Evolutionary conservation across 2,797 vertebrate genomes (phyloP), one percentile per base, ranked within the genome.

Genomic region (Gila robusta): DNA sequence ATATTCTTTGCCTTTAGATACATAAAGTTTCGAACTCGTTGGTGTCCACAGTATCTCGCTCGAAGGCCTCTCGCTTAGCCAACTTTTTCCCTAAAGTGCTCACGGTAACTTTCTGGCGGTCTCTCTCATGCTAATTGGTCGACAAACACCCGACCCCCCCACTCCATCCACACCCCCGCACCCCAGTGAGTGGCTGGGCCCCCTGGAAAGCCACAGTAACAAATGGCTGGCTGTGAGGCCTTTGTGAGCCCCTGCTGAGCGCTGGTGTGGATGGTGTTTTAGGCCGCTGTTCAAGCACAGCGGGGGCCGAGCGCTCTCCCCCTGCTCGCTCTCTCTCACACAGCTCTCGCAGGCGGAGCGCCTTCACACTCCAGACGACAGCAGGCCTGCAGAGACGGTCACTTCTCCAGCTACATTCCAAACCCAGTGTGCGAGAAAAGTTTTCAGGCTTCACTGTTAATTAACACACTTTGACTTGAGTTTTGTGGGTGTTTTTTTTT

Each of bases 241-340:
- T 94, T 94, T 87, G 93, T 93, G 94, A 94, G 94, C 95, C 94
- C 96, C 94, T 94, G 95, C 95, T 96, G 96, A 94, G 96, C 94
- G 93, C 95, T 95, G 96, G 94, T 96, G 96, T 95, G 89, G 90
- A 90, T 95, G 95, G 95, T 96, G 95, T 95, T 95, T 96, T 94
- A 95, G 95, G 95, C 96, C 95, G 94, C 94, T 96, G 95, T 96
- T 96, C 96, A 95, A 96, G 92, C 95, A 92, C 96, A 96, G 96
- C 96, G 91, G 95, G 96, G 94, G 95, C 94, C 94, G 93, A 93
- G 92, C 94, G 93, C 94, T 93, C 92, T 92, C 94, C 95, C 95
- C 95, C 94, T 93, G 93, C 93, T 93, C 93, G 70, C 86, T 87
- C 88, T 86, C 86, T 83, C 89, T 79, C 89, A 84, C 91, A 86